Base-by-base conservation (phyloP, 2,888 invertebrate genomes). In the Leucozona laternaria region DNA sequence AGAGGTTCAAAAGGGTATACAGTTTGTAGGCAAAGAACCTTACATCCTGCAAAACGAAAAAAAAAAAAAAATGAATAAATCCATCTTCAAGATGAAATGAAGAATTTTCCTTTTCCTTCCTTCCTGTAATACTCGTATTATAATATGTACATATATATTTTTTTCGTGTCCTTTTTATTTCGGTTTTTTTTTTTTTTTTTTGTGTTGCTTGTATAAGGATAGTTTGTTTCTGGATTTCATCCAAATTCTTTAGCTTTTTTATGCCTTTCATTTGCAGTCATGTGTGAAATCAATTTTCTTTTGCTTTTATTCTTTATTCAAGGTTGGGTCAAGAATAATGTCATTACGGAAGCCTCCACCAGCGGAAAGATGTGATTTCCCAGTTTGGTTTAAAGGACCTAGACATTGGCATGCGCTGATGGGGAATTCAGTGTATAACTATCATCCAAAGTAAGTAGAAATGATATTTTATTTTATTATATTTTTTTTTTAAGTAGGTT, bases 391-490 rank as follows among this genome's bases (percentile, higher is more conserved):
- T 93, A 96, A 97, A 88, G 96, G 95, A 90, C 95, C 95, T 79
- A 95, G 95, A 90, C 97, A 97, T 90, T 98, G 98, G 97, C 97
- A 97, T 93, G 97, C 97, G 60, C 94, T 98, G 90, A 97, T 97
- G 94, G 96, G 96, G 92, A 95, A 96, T 90, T 95, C 96, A 90
- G 96, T 96, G 89, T 97, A 97, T 93, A 96, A 96, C 89, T 97
- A 97, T 93, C 96, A 96, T 93, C 95, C 96, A 92, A 94, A 92
- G 93, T 93, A 90, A 92, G 91, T 90, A 77, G 62, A 77, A 70
- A 72, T 13, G 2, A 20, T n/a, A 43, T 64, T 8, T 11, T 15
- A 1, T 43, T 2, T 43, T 43, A 11, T 28, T 48, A n/a, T n/a
- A n/a, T 58, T 28, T 28, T 31, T 66, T 17, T 17, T 62, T 37